Evolutionary conservation across 2,888 invertebrate species (phyloP), one percentile per base, ranked within the genome.

Genomic region (Catocala sponsa): DNA sequence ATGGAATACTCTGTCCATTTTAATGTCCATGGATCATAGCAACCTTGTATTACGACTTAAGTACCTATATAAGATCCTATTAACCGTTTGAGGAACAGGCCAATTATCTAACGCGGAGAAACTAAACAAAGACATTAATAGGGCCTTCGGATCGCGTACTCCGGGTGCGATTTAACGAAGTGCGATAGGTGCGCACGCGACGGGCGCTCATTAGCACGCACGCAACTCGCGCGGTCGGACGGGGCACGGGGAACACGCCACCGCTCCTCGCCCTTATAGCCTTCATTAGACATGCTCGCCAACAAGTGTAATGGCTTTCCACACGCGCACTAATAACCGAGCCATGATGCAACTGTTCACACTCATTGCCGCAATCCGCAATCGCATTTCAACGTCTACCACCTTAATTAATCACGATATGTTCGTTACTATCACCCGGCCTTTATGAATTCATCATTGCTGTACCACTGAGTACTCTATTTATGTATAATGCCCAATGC

Each of bases 131-230:
- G 79, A 84, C 78, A 81, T 85, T 82, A 83, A 83, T 79, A 77
- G 63, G 67, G 73, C 72, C 42, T 58, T 71, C 62, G 69, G 71
- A 62, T 61, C 81, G 84, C 87, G 88, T 88, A 88, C 82, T 82
- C 75, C 87, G 84, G 88, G 84, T 82, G 87, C 89, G 86, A 90
- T 88, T 85, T 90, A 90, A 88, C 87, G 87, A 87, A 88, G 86
- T 84, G 78, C 84, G 87, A 85, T 85, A 82, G 85, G 68, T 88
- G 86, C 85, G 91, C 93, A 93, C 91, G 92, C 92, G 91, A 92
- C 86, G 83, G 33, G 65, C 80, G 85, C 89, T 92, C 91, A 92
- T 92, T 92, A 92, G 88, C 83, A 78, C 81, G 79, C 93, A 93
- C 92, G 92, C 93, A 90, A 91, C 78, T 74, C 63, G 72, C 74